Evolutionary conservation across 2,888 invertebrate genomes (phyloP).

Genomic region (Hydraecia micacea): DNA sequence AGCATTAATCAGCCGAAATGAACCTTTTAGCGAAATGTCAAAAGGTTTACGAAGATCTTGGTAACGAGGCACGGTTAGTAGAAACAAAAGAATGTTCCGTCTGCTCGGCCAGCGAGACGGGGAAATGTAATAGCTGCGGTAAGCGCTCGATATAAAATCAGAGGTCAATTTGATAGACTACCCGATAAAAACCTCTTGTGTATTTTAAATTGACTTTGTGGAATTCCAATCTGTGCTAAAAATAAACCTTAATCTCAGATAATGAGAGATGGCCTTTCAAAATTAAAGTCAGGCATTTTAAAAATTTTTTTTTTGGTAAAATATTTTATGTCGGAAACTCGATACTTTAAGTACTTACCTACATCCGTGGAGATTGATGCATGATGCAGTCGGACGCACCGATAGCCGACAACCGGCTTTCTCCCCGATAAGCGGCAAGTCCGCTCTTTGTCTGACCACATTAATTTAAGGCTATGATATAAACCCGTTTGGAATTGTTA

Average conservation of each 20-base stretch:
- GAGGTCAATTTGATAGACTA: conserved; percentile 51
- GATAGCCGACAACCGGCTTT: conserved; percentile 78
- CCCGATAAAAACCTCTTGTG: conserved; percentile 13
- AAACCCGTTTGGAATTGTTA: conserved; percentile 81
- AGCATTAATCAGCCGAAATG: conserved; percentile 87
- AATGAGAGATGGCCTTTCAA: conserved; percentile 1
- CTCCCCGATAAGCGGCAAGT: conserved; percentile 83
- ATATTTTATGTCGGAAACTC: conserved; percentile 59
- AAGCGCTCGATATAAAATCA: conserved; percentile 58
- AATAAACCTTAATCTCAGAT: conserved; percentile 26
- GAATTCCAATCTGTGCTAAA: conserved; percentile 17
- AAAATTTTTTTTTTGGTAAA: conserved; percentile 49
- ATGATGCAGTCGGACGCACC: conserved; percentile 65
- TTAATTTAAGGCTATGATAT: conserved; percentile 84
- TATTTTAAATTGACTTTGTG: conserved; percentile 51
- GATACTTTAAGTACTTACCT: conserved; percentile 57
- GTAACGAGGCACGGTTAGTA: conserved; percentile 81
- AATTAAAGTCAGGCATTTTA: neutral
- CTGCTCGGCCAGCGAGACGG: conserved; percentile 73
- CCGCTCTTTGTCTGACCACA: conserved; percentile 84
- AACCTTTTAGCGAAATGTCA: conserved; percentile 89
- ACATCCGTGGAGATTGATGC: conserved; percentile 68
- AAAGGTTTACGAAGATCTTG: conserved; percentile 85
- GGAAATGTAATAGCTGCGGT: conserved; percentile 69
- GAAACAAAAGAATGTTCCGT: conserved; percentile 85